Evolutionary conservation across 2,888 invertebrate species (phyloP), one percentile per base, ranked within the genome.

Genomic region (Salticus scenicus): DNA sequence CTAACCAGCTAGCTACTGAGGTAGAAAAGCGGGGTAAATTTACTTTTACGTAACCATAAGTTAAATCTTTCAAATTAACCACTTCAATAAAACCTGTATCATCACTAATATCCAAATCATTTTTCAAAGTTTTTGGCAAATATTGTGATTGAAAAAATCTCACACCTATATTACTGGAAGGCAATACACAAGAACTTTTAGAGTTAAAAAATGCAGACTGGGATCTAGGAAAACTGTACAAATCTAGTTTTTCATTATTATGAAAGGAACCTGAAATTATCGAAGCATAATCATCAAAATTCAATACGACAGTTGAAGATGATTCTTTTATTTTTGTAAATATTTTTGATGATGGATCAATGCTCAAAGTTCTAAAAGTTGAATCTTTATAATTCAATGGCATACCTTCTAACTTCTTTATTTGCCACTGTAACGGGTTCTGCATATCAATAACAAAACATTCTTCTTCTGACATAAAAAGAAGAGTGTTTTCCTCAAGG

Each of bases 1-100:
- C 91, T 77, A 93, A 88, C 93, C 93, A 93, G 28, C 64, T 74
- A 41, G 80, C 76, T 66, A 71, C 51, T 24, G 86, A 57, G 0
- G 86, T 72, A 7, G 57, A 92, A 90, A 20, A 91, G 27, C 88
- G 91, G 90, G 90, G 92, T 92, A 91, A 90, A 27, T 93, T 93
- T 14, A 94, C 91, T 0, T 93, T 92, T 28, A 94, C 90, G 89
- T 93, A 94, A 75, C 93, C 91, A 17, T 93, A 89, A 85, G 91
- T 92, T 17, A 91, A 91, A 82, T 91, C 90, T 5, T 91, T 90
- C 2, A 92, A 88, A 90, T 94, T 93, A 28, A 92, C 91, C n/a
- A 94, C 91, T 90, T 93, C 93, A 69, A 93, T 89, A 89, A 92
- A 93, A 20, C 92, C 91, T 47, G 90, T 88, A 1, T 87, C 87